phyloP scores from a whole-genome alignment of 2,888 invertebrate species.

The Agrochola lota region DNA sequence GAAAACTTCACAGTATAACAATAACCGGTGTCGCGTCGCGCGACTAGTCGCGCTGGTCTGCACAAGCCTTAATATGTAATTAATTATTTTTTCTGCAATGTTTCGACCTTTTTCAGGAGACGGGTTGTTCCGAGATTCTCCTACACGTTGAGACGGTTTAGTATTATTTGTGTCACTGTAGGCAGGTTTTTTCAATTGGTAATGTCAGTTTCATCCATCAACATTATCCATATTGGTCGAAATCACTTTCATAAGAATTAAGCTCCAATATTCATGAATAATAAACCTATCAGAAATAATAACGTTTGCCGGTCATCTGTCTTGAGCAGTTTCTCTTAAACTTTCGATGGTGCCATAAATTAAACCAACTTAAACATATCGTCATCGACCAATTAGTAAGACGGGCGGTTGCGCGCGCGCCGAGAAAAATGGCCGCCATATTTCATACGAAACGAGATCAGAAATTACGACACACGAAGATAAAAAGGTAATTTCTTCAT shows the following conservation, averaged over 20 bases:
- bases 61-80: no score
- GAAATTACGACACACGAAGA: constrained; percentile 54
- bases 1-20: no score
- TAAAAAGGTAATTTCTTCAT: constrained; percentile 53
- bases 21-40: no score
- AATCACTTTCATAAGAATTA: constrained; percentile 31
- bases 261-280: constrained; percentile 31
- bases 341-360: constrained; percentile 67
- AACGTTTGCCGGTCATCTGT: constrained; percentile 59
- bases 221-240: background rate
- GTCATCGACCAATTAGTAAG: constrained; percentile 77
- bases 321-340: constrained; percentile 59
- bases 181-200: background rate
- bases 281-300: constrained; percentile 61
- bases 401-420: constrained; percentile 67
- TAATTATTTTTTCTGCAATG: background rate
- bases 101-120: background rate
- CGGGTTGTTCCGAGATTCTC: background rate
- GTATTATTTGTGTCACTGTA: background rate
- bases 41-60: no score
- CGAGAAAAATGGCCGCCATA: constrained; percentile 78
- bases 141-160: background rate
- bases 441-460: constrained; percentile 81
- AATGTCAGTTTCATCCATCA: background rate
- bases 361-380: constrained; percentile 67